phyloP scores from a whole-genome alignment of 2,113 vertebrate genomes.

The Psittacula cyanocephala region DNA sequence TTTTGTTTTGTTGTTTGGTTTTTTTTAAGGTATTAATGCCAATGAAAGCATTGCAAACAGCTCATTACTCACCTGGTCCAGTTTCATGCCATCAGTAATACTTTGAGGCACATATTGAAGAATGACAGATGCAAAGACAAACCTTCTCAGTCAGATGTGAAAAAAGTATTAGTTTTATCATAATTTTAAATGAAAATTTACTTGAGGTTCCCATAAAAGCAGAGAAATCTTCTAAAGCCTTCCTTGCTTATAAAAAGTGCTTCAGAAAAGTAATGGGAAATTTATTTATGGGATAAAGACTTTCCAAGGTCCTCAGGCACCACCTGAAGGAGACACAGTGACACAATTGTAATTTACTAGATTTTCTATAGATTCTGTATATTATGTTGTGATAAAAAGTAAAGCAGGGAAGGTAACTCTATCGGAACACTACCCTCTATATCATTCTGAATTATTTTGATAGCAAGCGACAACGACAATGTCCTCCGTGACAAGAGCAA shows the following conservation, averaged over 20 bases:
- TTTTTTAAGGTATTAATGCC: background rate
- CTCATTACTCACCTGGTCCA: background rate
- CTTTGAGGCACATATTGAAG: fast-evolving
- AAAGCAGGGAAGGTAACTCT: background rate
- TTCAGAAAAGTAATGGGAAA: background rate
- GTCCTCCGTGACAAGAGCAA: background rate
- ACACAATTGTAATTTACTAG: background rate
- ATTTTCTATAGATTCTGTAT: background rate
- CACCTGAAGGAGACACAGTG: background rate
- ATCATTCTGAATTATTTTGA: background rate
- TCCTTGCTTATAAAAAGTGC: background rate
- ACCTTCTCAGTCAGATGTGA: background rate
- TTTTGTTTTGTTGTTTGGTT: background rate
- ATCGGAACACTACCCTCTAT: background rate
- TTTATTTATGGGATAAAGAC: background rate
- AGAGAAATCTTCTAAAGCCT: background rate
- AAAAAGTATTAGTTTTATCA: background rate
- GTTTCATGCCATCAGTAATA: background rate
- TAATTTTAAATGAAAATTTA: background rate
- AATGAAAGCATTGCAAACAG: background rate
- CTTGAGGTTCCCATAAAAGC: background rate
- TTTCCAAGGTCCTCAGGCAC: background rate
- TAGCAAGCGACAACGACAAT: background rate
- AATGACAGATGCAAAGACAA: background rate
- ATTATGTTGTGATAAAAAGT: background rate